These are phyloP conservation scores for Ceyx margarethae DNA, from an alignment of 2,113 vertebrate genomes.

Conservation along the genomic window DNA sequence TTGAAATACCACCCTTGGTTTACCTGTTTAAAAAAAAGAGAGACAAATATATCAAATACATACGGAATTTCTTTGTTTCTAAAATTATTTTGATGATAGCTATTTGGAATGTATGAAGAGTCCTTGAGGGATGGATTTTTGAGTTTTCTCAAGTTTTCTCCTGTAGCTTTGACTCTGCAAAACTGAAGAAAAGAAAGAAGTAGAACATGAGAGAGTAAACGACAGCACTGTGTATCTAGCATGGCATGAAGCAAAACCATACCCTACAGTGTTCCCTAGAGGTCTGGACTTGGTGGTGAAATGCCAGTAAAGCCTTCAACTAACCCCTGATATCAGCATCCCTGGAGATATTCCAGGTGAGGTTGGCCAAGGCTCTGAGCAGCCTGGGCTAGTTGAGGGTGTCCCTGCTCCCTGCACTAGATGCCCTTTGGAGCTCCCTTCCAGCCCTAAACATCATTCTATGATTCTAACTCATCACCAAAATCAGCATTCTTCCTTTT, in stretches of 20 bases:
- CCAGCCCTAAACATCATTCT: too few relatives aligned
- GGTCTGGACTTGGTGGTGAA: neutral
- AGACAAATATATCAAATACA: neutral
- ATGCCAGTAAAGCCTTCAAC: neutral
- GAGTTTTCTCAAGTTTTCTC: neutral
- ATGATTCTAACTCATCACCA: fast-evolving
- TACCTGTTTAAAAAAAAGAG: neutral
- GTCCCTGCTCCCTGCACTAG: too few relatives aligned
- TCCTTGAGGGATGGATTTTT: neutral
- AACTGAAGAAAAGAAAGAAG: neutral
- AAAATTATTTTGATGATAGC: neutral
- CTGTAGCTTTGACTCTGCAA: neutral
- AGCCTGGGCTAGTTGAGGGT: too few relatives aligned
- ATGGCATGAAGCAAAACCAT: neutral
- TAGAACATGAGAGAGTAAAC: neutral
- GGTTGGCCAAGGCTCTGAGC: too few relatives aligned
- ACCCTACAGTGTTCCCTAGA: neutral
- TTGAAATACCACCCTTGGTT: neutral
- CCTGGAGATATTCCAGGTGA: too few relatives aligned
- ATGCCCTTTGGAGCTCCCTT: too few relatives aligned
- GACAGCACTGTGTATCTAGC: fast-evolving
- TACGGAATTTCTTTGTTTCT: neutral
- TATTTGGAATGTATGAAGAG: neutral
- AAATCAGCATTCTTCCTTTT: neutral
- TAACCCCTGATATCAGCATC: neutral